These are phyloP conservation scores for Elmis aenea DNA, from an alignment of 2,888 invertebrate species.

Conservation along the genomic window DNA sequence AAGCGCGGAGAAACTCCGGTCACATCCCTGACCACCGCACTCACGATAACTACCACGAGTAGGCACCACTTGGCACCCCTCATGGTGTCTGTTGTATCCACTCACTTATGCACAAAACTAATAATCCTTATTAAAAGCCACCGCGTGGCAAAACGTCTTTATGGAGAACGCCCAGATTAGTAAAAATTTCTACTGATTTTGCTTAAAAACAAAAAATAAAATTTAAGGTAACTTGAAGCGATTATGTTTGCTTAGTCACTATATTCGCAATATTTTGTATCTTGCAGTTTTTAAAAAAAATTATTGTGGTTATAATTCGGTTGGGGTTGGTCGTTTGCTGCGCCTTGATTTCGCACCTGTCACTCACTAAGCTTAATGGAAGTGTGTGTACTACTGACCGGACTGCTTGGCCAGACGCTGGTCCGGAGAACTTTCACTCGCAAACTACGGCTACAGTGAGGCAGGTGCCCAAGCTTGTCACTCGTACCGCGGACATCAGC, in stretches of 20 bases:
- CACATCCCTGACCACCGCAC: slow-evolving; percentile 41
- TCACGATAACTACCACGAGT: slow-evolving; percentile 30
- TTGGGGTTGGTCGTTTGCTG: slow-evolving; percentile 1
- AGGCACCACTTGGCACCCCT: slow-evolving; percentile 39
- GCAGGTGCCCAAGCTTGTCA: slow-evolving; percentile 27
- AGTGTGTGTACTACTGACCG: slow-evolving; percentile 44
- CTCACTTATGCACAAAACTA: slow-evolving; percentile 8
- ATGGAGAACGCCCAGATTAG: no score
- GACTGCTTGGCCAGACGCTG: slow-evolving; percentile 26
- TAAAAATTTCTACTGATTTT: no score
- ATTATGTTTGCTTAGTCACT: no score
- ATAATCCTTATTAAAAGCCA: not conserved
- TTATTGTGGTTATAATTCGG: not conserved
- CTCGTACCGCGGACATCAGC: slow-evolving; percentile 20
- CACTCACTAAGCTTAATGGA: slow-evolving; percentile 36
- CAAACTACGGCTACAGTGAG: slow-evolving; percentile 12
- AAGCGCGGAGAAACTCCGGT: slow-evolving; percentile 49
- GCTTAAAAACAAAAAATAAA: no score
- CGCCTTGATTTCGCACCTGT: slow-evolving; percentile 29
- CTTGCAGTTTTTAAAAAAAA: not conserved
- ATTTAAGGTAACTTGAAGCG: no score
- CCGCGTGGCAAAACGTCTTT: no score
- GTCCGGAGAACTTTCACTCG: slow-evolving; percentile 32
- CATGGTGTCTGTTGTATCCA: slow-evolving; percentile 23
- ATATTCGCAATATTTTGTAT: no score